phyloP scores from a whole-genome alignment of 2,888 invertebrate genomes.

The Prosopocoilus inquinatus region DNA sequence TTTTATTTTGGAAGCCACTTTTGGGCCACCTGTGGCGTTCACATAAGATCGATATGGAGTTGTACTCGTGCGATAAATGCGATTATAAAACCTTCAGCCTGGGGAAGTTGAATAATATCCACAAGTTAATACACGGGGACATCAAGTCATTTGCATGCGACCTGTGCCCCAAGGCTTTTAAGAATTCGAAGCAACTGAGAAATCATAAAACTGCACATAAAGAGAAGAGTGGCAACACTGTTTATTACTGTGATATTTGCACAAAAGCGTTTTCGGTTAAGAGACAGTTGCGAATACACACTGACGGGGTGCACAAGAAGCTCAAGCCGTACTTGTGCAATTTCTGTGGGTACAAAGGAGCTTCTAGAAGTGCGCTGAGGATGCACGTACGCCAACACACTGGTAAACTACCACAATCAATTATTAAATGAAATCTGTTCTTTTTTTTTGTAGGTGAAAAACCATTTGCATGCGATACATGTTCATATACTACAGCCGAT shows the following conservation, averaged over 20 bases:
- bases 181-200: constrained; percentile 74
- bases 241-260: constrained; percentile 65
- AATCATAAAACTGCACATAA: constrained; percentile 72
- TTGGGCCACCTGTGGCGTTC: constrained; percentile 77
- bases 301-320: constrained; percentile 65
- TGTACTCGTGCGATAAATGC: constrained; percentile 74
- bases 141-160: constrained; percentile 62
- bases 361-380: constrained; percentile 63
- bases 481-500: constrained; percentile 71
- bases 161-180: constrained; percentile 74
- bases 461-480: constrained; percentile 73
- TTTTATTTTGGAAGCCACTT: constrained; percentile 63
- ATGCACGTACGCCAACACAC: constrained; percentile 71
- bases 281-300: constrained; percentile 16
- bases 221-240: constrained; percentile 39
- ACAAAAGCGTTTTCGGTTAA: constrained; percentile 54
- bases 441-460: constrained; percentile 61
- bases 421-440: background rate
- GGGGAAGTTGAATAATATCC: constrained; percentile 69
- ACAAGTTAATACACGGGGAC: constrained; percentile 72
- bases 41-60: constrained; percentile 76
- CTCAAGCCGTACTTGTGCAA: constrained; percentile 56
- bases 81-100: constrained; percentile 70
- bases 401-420: constrained; percentile 51
- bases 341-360: constrained; percentile 66